phyloP scores from a whole-genome alignment of 2,888 invertebrate species.

The Stenolophus ochropezus region DNA sequence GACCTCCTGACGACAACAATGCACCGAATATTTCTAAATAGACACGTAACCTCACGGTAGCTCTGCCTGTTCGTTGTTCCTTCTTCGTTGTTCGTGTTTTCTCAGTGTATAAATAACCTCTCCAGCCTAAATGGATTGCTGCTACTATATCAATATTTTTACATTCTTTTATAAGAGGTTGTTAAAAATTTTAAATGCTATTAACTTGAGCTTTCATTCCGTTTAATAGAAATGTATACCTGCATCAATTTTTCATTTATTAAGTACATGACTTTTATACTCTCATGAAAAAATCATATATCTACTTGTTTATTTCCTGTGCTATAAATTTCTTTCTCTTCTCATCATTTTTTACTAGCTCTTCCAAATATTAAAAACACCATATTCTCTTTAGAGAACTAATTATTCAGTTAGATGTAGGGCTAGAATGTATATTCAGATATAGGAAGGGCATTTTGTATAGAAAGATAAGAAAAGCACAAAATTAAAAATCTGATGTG shows the following conservation, averaged over 20 bases:
- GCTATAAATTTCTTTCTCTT: too few relatives aligned
- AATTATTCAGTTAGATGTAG: too few relatives aligned
- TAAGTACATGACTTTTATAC: background rate
- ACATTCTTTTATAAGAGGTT: conserved; percentile 36
- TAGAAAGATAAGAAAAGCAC: too few relatives aligned
- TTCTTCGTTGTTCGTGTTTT: conserved; percentile 58
- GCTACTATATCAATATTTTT: conserved; percentile 41
- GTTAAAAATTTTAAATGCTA: conserved; percentile 35
- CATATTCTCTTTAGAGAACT: too few relatives aligned
- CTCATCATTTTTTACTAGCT: too few relatives aligned
- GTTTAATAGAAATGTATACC: conserved; percentile 30
- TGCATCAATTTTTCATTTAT: conserved; percentile 6
- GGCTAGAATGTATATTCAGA: too few relatives aligned
- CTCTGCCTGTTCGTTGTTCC: too few relatives aligned
- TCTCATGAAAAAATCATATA: background rate
- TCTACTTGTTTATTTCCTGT: background rate
- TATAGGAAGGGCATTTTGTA: too few relatives aligned
- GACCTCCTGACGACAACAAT: conserved; percentile 59
- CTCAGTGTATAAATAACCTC: conserved; percentile 56
- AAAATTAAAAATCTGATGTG: too few relatives aligned
- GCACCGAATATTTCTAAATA: conserved; percentile 60
- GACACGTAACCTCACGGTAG: conserved; percentile 53
- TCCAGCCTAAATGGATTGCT: background rate
- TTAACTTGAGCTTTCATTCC: background rate
- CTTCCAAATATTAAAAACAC: too few relatives aligned